Conservation (phyloP, 2,113 vertebrate genomes). For the Paraplagusia blochii region DNA sequence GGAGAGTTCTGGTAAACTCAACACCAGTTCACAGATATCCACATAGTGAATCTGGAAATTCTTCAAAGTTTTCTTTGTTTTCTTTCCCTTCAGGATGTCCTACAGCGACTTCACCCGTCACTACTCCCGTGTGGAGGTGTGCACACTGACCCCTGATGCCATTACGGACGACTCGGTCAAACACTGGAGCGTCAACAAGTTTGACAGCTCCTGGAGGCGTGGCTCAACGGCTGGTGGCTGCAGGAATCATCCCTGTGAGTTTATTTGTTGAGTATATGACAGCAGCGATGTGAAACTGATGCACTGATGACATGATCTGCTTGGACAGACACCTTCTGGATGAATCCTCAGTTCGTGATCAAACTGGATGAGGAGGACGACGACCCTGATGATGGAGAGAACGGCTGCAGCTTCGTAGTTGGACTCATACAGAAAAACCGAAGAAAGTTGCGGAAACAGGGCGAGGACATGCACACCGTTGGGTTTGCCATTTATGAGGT, state of each 20-base stretch:
- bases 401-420: slow-evolving; percentile 87
- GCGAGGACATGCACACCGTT: slow-evolving; percentile 93
- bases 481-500: slow-evolving; percentile 95
- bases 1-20: slow-evolving; percentile 89
- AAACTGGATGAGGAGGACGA: slow-evolving; percentile 89
- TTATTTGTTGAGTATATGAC: no score
- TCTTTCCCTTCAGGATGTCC: slow-evolving; percentile 83
- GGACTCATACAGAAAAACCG: slow-evolving; percentile 97
- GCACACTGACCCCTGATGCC: slow-evolving; percentile 91
- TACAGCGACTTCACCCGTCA: slow-evolving; percentile 84
- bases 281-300: no score
- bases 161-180: slow-evolving; percentile 80
- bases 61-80: background rate
- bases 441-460: slow-evolving; percentile 82
- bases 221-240: slow-evolving; percentile 93
- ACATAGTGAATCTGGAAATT: background rate
- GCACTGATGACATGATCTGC: no score
- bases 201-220: slow-evolving; percentile 86
- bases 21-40: background rate
- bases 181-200: slow-evolving; percentile 88
- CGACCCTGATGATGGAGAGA: slow-evolving; percentile 82
- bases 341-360: slow-evolving; percentile 88
- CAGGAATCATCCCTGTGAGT: slow-evolving; percentile 83
- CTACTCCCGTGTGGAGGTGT: slow-evolving; percentile 91
- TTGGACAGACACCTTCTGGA: slow-evolving; percentile 89